phyloP scores from a whole-genome alignment of 2,113 vertebrate species.

The Herpetotheres cachinnans region DNA sequence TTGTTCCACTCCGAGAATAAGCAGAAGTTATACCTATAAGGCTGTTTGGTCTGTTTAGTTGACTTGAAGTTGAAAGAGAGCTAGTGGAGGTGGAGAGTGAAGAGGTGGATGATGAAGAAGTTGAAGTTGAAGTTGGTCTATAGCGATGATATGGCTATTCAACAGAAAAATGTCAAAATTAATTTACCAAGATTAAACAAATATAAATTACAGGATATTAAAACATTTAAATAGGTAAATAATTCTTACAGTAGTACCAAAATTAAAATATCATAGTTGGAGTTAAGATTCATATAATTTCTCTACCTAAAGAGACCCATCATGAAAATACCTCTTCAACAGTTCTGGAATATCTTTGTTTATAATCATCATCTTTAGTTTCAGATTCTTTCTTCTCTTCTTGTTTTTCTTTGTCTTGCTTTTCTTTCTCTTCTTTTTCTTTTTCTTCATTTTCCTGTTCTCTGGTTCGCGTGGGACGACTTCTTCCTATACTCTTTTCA shows the following conservation, averaged over 20 bases:
- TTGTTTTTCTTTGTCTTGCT: conserved; percentile 94
- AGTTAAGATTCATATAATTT: conserved; percentile 2
- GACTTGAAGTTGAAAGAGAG: conserved; percentile 80
- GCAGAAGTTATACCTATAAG: conserved; percentile 90
- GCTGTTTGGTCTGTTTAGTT: conserved; percentile 84
- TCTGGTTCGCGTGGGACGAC: conserved; percentile 82
- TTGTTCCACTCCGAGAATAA: conserved; percentile 85
- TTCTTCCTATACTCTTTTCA: conserved; percentile 95
- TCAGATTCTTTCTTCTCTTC: conserved; percentile 93
- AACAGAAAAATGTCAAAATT: conserved; percentile 43
- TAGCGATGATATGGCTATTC: conserved; percentile 83
- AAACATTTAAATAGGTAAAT: not conserved
- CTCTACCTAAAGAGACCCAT: conserved; percentile 23
- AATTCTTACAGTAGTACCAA: not conserved
- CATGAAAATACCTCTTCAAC: conserved; percentile 86
- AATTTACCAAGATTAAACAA: conserved; percentile 1
- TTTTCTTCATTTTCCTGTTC: conserved; percentile 94
- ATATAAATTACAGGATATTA: not conserved
- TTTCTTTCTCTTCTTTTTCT: conserved; percentile 90
- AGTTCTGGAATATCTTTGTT: conserved; percentile 87
- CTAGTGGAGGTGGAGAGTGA: conserved; percentile 81
- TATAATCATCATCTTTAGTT: conserved; percentile 92
- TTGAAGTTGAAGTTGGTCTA: conserved; percentile 80
- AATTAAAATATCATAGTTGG: not conserved
- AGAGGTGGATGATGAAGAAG: conserved; percentile 76